Conservation (phyloP, 2,797 vertebrate genomes). For the Strix occidentalis region DNA sequence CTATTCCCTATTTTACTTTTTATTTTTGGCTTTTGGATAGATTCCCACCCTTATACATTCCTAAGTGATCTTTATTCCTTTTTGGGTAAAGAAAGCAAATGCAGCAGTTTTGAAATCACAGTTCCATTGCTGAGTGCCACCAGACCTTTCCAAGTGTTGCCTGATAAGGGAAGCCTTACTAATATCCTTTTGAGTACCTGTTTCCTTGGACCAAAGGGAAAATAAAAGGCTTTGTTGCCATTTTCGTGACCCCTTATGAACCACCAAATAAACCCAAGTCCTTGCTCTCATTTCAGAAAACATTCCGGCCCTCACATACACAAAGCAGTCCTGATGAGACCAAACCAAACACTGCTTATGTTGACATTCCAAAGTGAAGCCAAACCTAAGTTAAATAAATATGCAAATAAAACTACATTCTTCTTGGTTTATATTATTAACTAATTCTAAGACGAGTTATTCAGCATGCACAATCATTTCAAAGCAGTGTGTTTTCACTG, state of each 20-base stretch:
- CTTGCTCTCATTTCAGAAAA: constrained; percentile 3
- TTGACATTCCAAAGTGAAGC: constrained; percentile 47
- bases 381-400: constrained; percentile 44
- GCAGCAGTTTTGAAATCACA: background rate
- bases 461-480: background rate
- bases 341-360: constrained; percentile 14
- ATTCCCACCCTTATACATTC: constrained; percentile 63
- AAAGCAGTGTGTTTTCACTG: background rate
- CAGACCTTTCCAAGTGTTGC: background rate
- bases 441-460: background rate
- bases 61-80: constrained; percentile 64
- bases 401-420: constrained; percentile 23
- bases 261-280: background rate
- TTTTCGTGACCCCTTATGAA: background rate
- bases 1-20: background rate
- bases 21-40: constrained; percentile 72
- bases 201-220: background rate
- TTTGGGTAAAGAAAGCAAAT: constrained; percentile 72
- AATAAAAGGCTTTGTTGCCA: background rate
- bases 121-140: background rate
- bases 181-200: background rate
- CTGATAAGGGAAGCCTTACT: constrained; percentile 4
- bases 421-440: background rate
- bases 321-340: constrained; percentile 28
- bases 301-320: background rate